These are phyloP conservation scores for Drosophila repletoides DNA, from an alignment of 1,140 invertebrate species.

Conservation along the genomic window DNA sequence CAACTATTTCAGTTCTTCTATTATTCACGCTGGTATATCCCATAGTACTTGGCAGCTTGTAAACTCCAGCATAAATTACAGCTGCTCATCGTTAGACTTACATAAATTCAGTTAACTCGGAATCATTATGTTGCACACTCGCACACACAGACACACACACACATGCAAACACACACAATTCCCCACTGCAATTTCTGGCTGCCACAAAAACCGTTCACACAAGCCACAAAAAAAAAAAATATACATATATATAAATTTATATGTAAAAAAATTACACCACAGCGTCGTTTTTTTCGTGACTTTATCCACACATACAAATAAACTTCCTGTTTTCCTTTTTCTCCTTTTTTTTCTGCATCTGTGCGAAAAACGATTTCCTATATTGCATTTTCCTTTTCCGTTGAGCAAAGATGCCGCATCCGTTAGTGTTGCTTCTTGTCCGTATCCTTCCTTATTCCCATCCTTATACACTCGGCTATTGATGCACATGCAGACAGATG, in stretches of 20 bases:
- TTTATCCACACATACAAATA: conserved; percentile 44
- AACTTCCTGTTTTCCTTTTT: conserved; percentile 68
- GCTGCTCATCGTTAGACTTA: neutral
- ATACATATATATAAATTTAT: conserved; percentile 4
- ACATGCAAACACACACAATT: neutral
- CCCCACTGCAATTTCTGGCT: neutral
- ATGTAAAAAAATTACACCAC: conserved; percentile 29
- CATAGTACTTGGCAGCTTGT: neutral
- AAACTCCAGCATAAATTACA: neutral
- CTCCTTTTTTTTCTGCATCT: conserved; percentile 32
- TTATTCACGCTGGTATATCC: conserved; percentile 1
- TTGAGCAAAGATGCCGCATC: conserved; percentile 70
- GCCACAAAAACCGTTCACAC: conserved; percentile 5
- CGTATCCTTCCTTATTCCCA: neutral
- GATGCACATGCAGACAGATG: conserved; percentile 30
- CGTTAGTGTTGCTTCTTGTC: conserved; percentile 43
- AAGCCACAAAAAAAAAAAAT: neutral
- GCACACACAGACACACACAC: neutral
- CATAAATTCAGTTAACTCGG: conserved; percentile 15
- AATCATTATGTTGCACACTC: conserved; percentile 15
- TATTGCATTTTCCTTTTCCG: conserved; percentile 81
- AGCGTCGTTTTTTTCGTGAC: conserved; percentile 16
- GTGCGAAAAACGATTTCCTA: conserved; percentile 81
- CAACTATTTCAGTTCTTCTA: neutral
- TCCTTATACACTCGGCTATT: conserved; percentile 14